Evolutionary conservation across 2,113 vertebrate species (phyloP).

Genomic region (Paramormyrops kingsleyae): DNA sequence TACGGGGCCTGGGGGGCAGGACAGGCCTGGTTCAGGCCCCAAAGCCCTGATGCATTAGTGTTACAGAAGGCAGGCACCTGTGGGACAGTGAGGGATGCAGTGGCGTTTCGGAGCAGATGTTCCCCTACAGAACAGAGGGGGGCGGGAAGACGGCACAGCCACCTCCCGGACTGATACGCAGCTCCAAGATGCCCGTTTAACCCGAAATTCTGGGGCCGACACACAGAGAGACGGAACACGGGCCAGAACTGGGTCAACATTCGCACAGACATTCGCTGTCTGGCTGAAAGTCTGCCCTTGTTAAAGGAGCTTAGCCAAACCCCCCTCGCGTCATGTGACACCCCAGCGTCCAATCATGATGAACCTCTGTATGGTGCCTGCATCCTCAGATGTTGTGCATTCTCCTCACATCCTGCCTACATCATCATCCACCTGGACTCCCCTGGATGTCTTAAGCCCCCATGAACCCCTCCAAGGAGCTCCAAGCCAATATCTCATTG

Average conservation of each 20-base stretch:
- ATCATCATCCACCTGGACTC: not conserved
- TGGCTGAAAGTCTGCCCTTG: not conserved
- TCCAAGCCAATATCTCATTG: not conserved
- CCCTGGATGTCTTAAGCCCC: not conserved
- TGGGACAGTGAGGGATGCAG: not conserved
- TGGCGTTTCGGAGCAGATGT: not conserved
- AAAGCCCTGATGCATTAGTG: not conserved
- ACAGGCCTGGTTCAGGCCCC: too few relatives aligned
- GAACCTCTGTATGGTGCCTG: not conserved
- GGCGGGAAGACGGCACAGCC: not conserved
- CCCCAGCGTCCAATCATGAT: not conserved
- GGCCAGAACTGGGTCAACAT: not conserved
- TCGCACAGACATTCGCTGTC: not conserved
- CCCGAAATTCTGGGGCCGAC: not conserved
- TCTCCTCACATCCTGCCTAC: not conserved
- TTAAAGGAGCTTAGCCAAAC: not conserved
- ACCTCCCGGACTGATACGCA: not conserved
- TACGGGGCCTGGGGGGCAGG: not conserved
- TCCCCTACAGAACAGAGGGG: not conserved
- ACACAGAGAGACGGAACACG: not conserved
- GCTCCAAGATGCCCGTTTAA: not conserved
- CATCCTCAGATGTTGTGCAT: too few relatives aligned
- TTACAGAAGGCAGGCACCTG: not conserved
- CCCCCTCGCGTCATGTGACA: not conserved
- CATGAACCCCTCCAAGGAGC: not conserved